Evolutionary conservation across 1,140 invertebrate genomes (phyloP).

Genomic region (Eumeta japonica): DNA sequence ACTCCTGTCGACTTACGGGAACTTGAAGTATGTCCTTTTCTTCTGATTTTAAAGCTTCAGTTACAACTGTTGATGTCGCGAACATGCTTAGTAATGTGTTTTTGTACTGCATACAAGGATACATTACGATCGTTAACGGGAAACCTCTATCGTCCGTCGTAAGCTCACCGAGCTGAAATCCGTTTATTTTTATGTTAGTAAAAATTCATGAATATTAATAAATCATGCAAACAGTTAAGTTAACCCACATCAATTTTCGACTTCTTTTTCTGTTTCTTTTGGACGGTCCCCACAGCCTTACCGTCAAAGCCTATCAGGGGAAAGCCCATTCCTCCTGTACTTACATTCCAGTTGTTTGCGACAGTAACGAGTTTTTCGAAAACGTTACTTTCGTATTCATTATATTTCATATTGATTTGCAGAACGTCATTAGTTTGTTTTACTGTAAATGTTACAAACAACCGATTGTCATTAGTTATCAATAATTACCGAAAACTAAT

Average conservation of each 20-base stretch:
- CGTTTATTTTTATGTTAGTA: not conserved
- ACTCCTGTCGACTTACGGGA: conserved; percentile 30
- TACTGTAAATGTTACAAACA: too few species aligned
- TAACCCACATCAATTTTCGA: conserved; percentile 29
- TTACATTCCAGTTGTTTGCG: conserved; percentile 43
- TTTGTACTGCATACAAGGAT: conserved; percentile 35
- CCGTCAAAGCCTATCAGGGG: conserved; percentile 37
- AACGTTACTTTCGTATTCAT: conserved; percentile 33
- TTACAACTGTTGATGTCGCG: conserved; percentile 17
- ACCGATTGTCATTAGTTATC: too few species aligned
- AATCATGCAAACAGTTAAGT: not conserved
- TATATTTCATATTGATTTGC: conserved; percentile 35
- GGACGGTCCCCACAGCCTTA: conserved; percentile 24
- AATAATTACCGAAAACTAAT: not conserved
- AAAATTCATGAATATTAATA: not conserved
- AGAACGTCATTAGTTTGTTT: conserved; percentile 33
- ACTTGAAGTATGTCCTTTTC: conserved; percentile 28
- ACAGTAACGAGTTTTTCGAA: conserved; percentile 38
- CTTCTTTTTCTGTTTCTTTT: conserved; percentile 42
- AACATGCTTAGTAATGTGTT: conserved; percentile 34
- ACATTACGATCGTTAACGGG: conserved; percentile 35
- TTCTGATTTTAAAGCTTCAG: conserved; percentile 30
- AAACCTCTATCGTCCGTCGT: conserved; percentile 25
- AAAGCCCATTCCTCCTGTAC: conserved; percentile 28
- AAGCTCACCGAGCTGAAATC: not conserved